Conservation (phyloP, 2,113 vertebrate genomes). For the Oryzias woworae region DNA sequence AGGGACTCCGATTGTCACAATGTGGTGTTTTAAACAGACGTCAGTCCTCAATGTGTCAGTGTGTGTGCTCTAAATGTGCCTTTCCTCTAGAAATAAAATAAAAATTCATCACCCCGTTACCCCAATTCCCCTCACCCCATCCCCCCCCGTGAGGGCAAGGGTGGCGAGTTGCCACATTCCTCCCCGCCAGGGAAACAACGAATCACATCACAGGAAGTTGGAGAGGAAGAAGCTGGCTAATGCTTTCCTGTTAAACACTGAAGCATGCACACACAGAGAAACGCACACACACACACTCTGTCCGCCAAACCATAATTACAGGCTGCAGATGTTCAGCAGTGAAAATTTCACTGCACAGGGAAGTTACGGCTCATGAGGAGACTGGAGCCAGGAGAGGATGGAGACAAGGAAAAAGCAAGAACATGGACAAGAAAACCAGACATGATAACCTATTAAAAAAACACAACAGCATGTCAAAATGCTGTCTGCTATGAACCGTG, state of each 20-base stretch:
- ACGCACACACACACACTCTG: background rate
- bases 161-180: constrained; percentile 38
- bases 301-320: constrained; percentile 56
- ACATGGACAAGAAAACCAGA: background rate
- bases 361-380: background rate
- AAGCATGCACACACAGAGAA: constrained; percentile 1
- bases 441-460: too few relatives aligned
- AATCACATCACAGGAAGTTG: constrained; percentile 49
- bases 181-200: constrained; percentile 28
- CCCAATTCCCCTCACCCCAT: too few relatives aligned
- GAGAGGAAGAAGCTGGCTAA: constrained; percentile 54
- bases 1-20: background rate
- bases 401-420: background rate
- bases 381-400: background rate
- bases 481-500: too few relatives aligned
- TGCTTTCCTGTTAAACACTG: constrained; percentile 42
- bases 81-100: constrained; percentile 1
- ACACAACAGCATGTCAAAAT: too few relatives aligned
- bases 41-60: background rate
- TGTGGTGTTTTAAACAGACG: background rate
- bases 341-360: constrained; percentile 34
- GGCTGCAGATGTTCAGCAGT: constrained; percentile 40
- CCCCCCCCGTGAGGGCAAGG: background rate
- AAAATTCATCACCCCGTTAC: background rate
- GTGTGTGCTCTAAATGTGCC: background rate